phyloP scores from a whole-genome alignment of 1,140 invertebrate species.

The Pseudomyrmex cubaensis region DNA sequence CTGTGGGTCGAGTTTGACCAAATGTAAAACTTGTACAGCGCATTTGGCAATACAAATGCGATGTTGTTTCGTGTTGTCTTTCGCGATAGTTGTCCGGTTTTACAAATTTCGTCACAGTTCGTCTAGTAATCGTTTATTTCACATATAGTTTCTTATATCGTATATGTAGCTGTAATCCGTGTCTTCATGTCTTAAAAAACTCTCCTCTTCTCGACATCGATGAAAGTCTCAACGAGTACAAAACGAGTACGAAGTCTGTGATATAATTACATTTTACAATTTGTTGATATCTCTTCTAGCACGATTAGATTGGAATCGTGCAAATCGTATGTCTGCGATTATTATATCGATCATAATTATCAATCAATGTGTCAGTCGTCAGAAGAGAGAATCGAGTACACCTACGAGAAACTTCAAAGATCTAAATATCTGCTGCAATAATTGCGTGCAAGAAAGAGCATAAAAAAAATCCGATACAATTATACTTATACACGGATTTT shows the following conservation, averaged over 20 bases:
- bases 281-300: not conserved
- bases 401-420: not conserved
- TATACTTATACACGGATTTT: too few species aligned
- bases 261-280: conserved; percentile 2
- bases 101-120: conserved; percentile 37
- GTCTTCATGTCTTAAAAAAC: too few species aligned
- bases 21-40: not conserved
- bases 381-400: not conserved
- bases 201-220: not conserved
- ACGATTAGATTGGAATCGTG: conserved; percentile 12
- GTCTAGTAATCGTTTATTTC: conserved; percentile 29
- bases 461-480: not conserved
- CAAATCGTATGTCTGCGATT: not conserved
- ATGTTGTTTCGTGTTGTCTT: not conserved
- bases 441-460: not conserved
- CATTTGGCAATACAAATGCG: not conserved
- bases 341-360: not conserved
- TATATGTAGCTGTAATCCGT: too few species aligned
- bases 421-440: not conserved
- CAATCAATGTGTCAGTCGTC: not conserved
- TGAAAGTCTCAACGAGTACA: not conserved
- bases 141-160: not conserved
- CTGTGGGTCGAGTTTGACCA: too few species aligned
- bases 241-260: not conserved
- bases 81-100: not conserved